These are phyloP conservation scores for Ondatra zibethicus DNA, from an alignment of 2,113 vertebrate genomes.

Conservation along the genomic window DNA sequence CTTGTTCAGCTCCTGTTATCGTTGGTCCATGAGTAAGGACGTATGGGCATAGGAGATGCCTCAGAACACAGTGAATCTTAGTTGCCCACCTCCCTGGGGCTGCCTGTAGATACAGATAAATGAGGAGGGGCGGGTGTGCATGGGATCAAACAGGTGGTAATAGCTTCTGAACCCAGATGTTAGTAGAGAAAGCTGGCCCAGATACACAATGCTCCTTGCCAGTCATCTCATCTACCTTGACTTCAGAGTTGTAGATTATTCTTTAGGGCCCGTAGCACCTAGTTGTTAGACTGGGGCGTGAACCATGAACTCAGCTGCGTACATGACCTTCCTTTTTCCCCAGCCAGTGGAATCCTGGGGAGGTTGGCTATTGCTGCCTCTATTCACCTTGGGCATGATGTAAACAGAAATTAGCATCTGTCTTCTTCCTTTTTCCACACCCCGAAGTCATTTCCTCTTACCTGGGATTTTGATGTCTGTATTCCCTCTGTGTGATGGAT, in stretches of 20 bases:
- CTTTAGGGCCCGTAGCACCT: not conserved
- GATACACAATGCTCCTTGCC: not conserved
- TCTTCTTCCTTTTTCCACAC: conserved; percentile 74
- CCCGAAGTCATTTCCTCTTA: conserved; percentile 79
- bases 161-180: conserved; percentile 7
- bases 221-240: not conserved
- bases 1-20: not conserved
- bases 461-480: conserved; percentile 70
- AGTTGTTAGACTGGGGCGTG: not conserved
- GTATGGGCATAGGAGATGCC: not conserved
- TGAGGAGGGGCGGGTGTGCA: not conserved
- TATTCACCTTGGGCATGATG: conserved; percentile 57
- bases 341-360: not conserved
- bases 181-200: not conserved
- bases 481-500: conserved; percentile 61
- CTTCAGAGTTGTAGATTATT: not conserved
- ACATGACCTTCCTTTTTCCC: not conserved
- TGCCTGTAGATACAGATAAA: not conserved
- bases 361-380: not conserved
- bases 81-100: not conserved
- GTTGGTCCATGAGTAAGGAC: not conserved
- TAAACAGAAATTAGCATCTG: conserved; percentile 62
- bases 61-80: not conserved
- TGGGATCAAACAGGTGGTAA: not conserved
- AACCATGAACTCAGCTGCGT: not conserved